Base-by-base conservation (phyloP, 2,797 vertebrate species). In the Anabacerthia variegaticeps region DNA sequence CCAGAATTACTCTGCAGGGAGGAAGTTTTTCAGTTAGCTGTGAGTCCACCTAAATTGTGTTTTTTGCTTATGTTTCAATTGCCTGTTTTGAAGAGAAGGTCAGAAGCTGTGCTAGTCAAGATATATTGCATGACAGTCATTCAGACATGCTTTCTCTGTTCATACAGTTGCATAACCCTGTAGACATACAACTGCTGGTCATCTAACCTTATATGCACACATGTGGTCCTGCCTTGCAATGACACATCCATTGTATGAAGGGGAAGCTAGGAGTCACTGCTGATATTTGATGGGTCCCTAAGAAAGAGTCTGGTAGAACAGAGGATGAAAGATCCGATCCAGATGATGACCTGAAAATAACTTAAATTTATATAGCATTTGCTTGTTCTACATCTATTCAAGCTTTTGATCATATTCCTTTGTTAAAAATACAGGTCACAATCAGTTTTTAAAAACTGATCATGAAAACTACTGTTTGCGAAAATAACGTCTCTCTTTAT, bases 241-340 rank as follows among this genome's bases (percentile, higher is more conserved):
- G 17, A 36, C 5, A 7, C 17, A 19, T 1, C 32, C 26, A 1
- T 10, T 1, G 1, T 54, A 3, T 18, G 44, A 56, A 3, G 6
- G 67, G 22, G 27, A 14, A 77, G 34, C 7, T 0, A 56, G 19
- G 7, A 6, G 18, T 17, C 22, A 4, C 7, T 66, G 36, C 13
- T 17, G 7, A 4, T 9, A 16, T 51, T 44, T 46, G 3, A 30
- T 32, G 21, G 6, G 13, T 10, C 24, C 22, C 73, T 58, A 69
- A 41, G 36, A n/a, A 62, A 7, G 28, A 58, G 24, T 34, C 26
- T 37, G 7, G 7, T 49, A 23, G 39, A 4, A 67, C 1, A 46
- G 21, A 58, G 24, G 7, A 39, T 71, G 23, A 19, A 12, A 55
- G 39, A 46, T 36, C 10, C 48, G 30, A 28, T 9, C 13, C 18